Evolutionary conservation across 2,113 vertebrate genomes (phyloP).

Genomic region (Natator depressus): DNA sequence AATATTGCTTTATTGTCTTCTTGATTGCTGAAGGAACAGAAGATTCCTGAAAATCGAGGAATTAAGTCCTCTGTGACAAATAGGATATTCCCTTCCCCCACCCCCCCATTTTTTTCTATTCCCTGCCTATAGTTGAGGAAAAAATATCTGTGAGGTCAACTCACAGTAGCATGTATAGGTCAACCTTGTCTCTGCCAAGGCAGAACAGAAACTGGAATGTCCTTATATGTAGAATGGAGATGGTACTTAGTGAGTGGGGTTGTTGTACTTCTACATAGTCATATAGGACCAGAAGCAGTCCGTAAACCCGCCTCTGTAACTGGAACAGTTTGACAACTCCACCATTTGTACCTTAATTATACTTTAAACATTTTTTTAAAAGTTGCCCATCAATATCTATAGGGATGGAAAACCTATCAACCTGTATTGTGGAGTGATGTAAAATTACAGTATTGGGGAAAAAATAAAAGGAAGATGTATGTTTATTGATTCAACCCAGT

Average conservation of each 20-base stretch:
- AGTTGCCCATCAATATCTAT: background rate
- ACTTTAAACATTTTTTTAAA: background rate
- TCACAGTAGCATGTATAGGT: background rate
- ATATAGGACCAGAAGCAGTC: background rate
- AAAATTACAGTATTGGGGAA: background rate
- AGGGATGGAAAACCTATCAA: background rate
- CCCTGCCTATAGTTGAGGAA: background rate
- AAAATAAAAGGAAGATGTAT: accelerated
- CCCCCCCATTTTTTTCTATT: background rate
- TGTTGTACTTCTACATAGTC: background rate
- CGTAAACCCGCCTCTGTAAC: background rate
- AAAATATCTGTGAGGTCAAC: background rate
- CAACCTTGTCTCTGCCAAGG: background rate
- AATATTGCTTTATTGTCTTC: background rate
- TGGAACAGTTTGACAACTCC: background rate
- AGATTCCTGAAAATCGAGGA: background rate
- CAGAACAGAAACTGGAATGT: background rate
- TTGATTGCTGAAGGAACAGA: background rate
- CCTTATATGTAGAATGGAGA: background rate
- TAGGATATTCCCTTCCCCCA: background rate
- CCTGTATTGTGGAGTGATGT: background rate
- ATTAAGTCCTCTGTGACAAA: background rate
- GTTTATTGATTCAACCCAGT: background rate
- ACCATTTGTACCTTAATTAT: background rate
- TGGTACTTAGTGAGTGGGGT: background rate